phyloP scores from a whole-genome alignment of 1,140 invertebrate species.

The Lepidurus apus region DNA sequence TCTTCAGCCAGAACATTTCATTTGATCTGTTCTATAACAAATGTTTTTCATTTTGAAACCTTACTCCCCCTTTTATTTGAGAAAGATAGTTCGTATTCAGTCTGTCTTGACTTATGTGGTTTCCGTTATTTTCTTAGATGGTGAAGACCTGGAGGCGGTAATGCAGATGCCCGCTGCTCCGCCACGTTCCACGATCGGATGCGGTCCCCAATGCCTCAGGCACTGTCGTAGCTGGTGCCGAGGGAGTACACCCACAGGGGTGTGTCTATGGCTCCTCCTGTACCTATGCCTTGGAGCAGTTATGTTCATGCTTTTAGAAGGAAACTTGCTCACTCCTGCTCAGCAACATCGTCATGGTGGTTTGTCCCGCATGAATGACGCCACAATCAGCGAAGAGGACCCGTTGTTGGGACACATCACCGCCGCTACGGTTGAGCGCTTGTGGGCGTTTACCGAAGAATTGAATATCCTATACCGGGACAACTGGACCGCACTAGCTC shows the following conservation, averaged over 20 bases:
- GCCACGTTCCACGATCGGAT: not conserved
- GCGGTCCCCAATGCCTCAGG: constrained; percentile 26
- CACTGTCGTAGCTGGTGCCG: constrained; percentile 43
- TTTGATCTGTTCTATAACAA: too few relatives aligned
- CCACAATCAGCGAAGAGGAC: constrained; percentile 23
- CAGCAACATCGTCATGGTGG: not conserved
- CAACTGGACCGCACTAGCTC: constrained; percentile 50
- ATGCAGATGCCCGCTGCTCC: not conserved
- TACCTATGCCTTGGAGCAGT: constrained; percentile 57
- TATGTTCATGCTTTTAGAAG: constrained; percentile 54
- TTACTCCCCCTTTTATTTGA: too few relatives aligned
- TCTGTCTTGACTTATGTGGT: not conserved
- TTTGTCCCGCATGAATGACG: not conserved
- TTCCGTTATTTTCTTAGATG: not conserved
- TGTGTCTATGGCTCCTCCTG: constrained; percentile 52
- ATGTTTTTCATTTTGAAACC: too few relatives aligned
- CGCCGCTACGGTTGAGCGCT: constrained; percentile 35
- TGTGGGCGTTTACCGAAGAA: constrained; percentile 55
- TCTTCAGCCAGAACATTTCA: too few relatives aligned
- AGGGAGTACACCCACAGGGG: constrained; percentile 47
- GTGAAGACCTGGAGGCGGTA: not conserved
- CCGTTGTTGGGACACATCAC: constrained; percentile 22
- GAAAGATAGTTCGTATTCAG: not conserved
- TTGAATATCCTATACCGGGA: constrained; percentile 55
- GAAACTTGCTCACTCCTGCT: constrained; percentile 24